Percentiles rank a stretch among this genome's conserved stretches.
Conservation (phyloP, 2,888 invertebrate species). For the Hydrotaea cyrtoneurina region DNA sequence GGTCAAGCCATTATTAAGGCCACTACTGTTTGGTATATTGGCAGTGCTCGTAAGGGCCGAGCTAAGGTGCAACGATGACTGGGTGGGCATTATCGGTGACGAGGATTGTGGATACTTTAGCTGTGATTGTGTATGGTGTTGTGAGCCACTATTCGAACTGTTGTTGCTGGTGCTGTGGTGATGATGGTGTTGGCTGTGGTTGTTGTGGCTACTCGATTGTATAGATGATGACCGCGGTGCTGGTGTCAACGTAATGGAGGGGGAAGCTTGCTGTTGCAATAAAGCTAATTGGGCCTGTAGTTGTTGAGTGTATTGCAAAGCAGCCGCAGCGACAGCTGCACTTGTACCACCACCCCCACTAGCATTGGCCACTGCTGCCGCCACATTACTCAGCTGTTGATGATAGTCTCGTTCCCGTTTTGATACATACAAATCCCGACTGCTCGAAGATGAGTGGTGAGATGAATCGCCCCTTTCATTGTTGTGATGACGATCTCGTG, state of each 20-base stretch:
- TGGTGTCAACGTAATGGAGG: slow-evolving; percentile 70
- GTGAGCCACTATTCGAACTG: slow-evolving; percentile 66
- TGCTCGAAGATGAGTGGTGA: slow-evolving; percentile 54
- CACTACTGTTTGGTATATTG: slow-evolving; percentile 73
- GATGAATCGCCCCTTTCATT: slow-evolving; percentile 50
- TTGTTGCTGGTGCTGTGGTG: slow-evolving; percentile 63
- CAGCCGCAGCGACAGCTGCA: slow-evolving; percentile 77
- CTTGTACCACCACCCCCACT: slow-evolving; percentile 45
- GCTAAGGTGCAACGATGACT: slow-evolving; percentile 78
- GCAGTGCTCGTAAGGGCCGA: slow-evolving; percentile 78
- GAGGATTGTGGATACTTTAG: slow-evolving; percentile 77
- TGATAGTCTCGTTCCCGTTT: slow-evolving; percentile 74
- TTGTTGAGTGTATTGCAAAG: slow-evolving; percentile 77
- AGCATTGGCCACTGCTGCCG: slow-evolving; percentile 55
- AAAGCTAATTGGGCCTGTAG: slow-evolving; percentile 76
- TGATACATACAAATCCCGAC: slow-evolving; percentile 71
- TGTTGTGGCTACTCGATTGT: slow-evolving; percentile 29
- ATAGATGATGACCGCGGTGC: slow-evolving; percentile 38
- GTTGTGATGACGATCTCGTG: slow-evolving; percentile 70
- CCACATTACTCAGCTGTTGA: slow-evolving; percentile 59
- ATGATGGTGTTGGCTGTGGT: slow-evolving; percentile 46
- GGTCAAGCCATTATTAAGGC: slow-evolving; percentile 84
- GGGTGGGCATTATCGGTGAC: slow-evolving; percentile 78
- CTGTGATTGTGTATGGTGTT: slow-evolving; percentile 69
- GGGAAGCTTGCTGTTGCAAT: slow-evolving; percentile 76